Conservation (phyloP, 2,888 invertebrate genomes). For the Troglohyphantes excavatus region DNA sequence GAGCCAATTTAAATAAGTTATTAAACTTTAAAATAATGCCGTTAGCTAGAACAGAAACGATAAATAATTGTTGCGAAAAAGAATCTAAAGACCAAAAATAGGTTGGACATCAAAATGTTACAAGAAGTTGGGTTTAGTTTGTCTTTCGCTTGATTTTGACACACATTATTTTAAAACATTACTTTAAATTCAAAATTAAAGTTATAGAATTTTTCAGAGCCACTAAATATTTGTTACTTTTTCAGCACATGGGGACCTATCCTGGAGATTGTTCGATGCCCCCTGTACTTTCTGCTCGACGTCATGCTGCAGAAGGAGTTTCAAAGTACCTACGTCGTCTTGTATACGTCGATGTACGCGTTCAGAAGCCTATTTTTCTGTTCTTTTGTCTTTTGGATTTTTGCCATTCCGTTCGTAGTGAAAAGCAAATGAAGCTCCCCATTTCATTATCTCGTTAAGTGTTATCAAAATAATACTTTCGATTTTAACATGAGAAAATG, state of each 20-base stretch:
- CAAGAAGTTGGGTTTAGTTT: too few relatives aligned
- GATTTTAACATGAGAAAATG: neutral
- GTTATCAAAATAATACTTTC: neutral
- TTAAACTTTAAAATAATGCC: too few relatives aligned
- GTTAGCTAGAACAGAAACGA: too few relatives aligned
- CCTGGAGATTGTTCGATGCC: slow-evolving; percentile 53
- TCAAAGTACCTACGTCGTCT: neutral
- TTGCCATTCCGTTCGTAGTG: slow-evolving; percentile 7
- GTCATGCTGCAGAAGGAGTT: slow-evolving; percentile 26
- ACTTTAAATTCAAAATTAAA: too few relatives aligned
- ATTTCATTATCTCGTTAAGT: neutral
- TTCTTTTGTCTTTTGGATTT: slow-evolving; percentile 59
- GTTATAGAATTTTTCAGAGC: too few relatives aligned
- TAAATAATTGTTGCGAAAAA: too few relatives aligned
- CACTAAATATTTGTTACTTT: neutral
- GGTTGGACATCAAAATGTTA: too few relatives aligned
- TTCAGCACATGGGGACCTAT: slow-evolving; percentile 47
- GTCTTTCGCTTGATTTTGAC: too few relatives aligned
- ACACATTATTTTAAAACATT: too few relatives aligned
- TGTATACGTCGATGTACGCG: slow-evolving; percentile 25
- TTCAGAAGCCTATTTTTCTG: slow-evolving; percentile 50
- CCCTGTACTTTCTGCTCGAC: slow-evolving; percentile 53
- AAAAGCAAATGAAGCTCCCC: slow-evolving; percentile 8
- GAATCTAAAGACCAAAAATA: too few relatives aligned
- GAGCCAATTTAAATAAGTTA: too few relatives aligned